phyloP scores from a whole-genome alignment of 1,140 invertebrate genomes.

The silkworm (Bombyx mori) region ASM3026992v2 NC_085110.1:12765001-12765500 shows the following conservation, averaged over 20 bases:
- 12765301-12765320: slow-evolving; percentile 55
- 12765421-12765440: too few relatives aligned
- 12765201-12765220: background rate
- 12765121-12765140: slow-evolving; percentile 22
- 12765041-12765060: slow-evolving; percentile 49
- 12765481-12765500: too few relatives aligned
- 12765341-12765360: slow-evolving; percentile 43
- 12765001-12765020: slow-evolving; percentile 40
- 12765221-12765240: background rate
- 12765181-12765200: background rate
- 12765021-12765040: slow-evolving; percentile 44
- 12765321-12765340: slow-evolving; percentile 53
- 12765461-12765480: too few relatives aligned
- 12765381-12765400: slow-evolving; percentile 54
- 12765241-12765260: slow-evolving; percentile 1
- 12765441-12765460: too few relatives aligned
- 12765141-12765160: background rate
- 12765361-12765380: slow-evolving; percentile 62
- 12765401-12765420: slow-evolving; percentile 17
- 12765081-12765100: slow-evolving; percentile 49
- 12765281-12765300: slow-evolving; percentile 60
- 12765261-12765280: slow-evolving; percentile 21
- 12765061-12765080: slow-evolving; percentile 49
- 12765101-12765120: slow-evolving; percentile 56
- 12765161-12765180: background rate